These are phyloP conservation scores for Rhincodon typus DNA, from an alignment of 2,797 vertebrate genomes.

Conservation along the genomic window DNA sequence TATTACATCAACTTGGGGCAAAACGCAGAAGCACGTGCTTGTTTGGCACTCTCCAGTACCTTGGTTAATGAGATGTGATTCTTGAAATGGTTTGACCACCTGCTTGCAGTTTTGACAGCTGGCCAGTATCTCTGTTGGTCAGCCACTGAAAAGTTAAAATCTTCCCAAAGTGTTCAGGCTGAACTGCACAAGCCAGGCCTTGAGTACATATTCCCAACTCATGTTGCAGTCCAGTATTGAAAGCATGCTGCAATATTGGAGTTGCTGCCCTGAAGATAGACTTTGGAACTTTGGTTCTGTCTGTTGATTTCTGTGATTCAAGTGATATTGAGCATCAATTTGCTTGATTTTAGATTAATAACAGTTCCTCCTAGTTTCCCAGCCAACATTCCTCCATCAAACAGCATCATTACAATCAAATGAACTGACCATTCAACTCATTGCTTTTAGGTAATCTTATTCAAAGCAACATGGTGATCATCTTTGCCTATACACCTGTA, in stretches of 20 bases:
- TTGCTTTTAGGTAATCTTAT: not conserved
- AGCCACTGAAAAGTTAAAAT: not conserved
- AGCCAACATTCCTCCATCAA: not conserved
- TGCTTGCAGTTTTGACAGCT: not conserved
- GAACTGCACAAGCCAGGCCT: not conserved
- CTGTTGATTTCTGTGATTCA: not conserved
- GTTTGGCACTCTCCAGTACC: not conserved
- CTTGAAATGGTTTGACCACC: not conserved
- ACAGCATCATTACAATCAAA: not conserved
- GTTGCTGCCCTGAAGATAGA: not conserved
- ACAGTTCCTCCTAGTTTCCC: not conserved
- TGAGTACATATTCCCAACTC: not conserved
- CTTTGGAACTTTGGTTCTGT: not conserved
- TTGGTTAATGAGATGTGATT: not conserved
- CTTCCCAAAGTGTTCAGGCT: not conserved
- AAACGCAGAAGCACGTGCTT: not conserved
- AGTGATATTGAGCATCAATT: not conserved
- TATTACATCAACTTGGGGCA: not conserved
- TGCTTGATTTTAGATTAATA: not conserved
- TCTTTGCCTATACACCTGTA: not conserved
- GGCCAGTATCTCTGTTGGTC: not conserved
- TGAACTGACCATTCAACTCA: constrained; percentile 11
- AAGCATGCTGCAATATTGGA: not conserved
- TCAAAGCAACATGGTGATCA: not conserved
- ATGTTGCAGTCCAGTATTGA: not conserved